These are phyloP conservation scores for Anableps anableps DNA, from an alignment of 2,797 vertebrate genomes.

Conservation along the genomic window DNA sequence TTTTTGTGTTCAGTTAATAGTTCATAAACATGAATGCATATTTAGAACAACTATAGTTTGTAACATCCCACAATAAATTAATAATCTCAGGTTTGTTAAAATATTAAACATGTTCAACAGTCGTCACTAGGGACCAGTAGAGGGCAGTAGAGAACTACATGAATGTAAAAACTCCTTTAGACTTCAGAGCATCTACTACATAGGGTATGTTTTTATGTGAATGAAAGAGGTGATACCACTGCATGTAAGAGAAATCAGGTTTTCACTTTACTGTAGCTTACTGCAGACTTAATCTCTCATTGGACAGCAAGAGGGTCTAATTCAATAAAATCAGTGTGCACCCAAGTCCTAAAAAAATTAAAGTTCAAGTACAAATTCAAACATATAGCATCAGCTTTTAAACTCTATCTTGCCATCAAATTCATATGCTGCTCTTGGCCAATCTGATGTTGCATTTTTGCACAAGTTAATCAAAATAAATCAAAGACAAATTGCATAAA, in stretches of 20 bases:
- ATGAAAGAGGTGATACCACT: constrained; percentile 17
- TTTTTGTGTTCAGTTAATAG: constrained; percentile 56
- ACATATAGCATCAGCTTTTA: constrained; percentile 21
- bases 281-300: background rate
- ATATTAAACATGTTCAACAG: constrained; percentile 29
- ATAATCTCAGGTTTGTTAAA: constrained; percentile 27
- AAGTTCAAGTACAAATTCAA: background rate
- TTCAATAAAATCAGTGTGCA: background rate
- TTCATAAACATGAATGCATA: constrained; percentile 68
- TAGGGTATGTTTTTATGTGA: constrained; percentile 15
- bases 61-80: constrained; percentile 47
- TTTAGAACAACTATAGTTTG: constrained; percentile 58
- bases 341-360: background rate
- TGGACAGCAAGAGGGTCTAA: background rate
- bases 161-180: constrained; percentile 9
- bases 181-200: constrained; percentile 5
- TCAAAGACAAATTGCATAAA: constrained; percentile 60
- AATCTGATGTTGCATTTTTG: constrained; percentile 7
- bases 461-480: constrained; percentile 10
- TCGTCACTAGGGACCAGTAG: constrained; percentile 57
- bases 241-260: constrained; percentile 1
- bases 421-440: constrained; percentile 11
- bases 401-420: constrained; percentile 10
- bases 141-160: constrained; percentile 64
- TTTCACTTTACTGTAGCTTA: constrained; percentile 11